Base-by-base conservation (phyloP, 2,888 invertebrate species). In the Villa cingulata region DNA sequence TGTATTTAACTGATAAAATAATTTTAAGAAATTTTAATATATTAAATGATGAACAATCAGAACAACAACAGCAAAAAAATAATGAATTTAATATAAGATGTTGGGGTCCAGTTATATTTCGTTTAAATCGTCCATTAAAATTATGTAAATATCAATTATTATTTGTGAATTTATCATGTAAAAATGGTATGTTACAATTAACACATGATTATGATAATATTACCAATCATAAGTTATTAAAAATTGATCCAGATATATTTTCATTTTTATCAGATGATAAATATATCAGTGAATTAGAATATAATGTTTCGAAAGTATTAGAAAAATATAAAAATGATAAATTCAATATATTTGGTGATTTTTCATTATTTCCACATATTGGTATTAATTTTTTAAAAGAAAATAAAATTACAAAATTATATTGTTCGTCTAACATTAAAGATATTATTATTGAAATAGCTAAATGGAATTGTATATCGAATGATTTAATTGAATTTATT, bases 311-410 rank as follows among this genome's bases (percentile, higher is more conserved):
- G 6, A 50, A 45, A 34, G 27, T 42, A 23, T 19, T 53, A 12
- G 45, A 49, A 20, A 49, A 47, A 17, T 6, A 23, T 27, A 45
- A 48, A 15, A 41, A 36, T 23, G 27, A 36, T 18, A 46, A 48
- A 32, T 45, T 36, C 29, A 18, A 40, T 38, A 41, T 34, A 29
- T 34, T 53, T n/a, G 51, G 41, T 4, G 53, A 53, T 37, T 53
- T 53, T 44, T 36, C 50, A 7, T 42, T 46, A 39, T 53, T 53
- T 42, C 53, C 53, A 1, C 53, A 53, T 39, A 50, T 51, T 37
- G 53, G 53, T 12, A 51, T 53, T 10, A 53, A 53, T 43, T 45
- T 53, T 14, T 37, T 53, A 12, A 51, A 51, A 37, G 53, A 53
- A 43, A 45, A 46, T 23, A 50, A 50, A 37, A 45, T 53, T n/a